These are phyloP conservation scores for Hyppa rectilinea DNA, from an alignment of 2,888 invertebrate genomes.

Conservation along the genomic window DNA sequence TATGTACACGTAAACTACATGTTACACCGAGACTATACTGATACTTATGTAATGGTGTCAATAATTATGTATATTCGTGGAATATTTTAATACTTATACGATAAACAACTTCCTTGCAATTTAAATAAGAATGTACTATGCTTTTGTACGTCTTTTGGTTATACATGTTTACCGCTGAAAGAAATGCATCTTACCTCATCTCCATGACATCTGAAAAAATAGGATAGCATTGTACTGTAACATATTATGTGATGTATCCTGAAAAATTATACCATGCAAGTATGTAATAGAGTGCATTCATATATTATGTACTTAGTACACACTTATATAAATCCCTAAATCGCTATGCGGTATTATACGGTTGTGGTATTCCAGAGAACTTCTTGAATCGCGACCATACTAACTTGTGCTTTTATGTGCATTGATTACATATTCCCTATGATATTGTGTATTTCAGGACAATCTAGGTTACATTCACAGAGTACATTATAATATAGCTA, in stretches of 20 bases:
- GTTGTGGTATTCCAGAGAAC: background rate
- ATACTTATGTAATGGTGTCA: conserved; percentile 15
- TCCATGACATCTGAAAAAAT: conserved; percentile 16
- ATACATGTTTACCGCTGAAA: background rate
- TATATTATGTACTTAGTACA: conserved; percentile 6
- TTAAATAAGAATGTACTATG: background rate
- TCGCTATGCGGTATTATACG: background rate
- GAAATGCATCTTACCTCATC: background rate
- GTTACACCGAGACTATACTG: background rate
- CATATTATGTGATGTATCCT: background rate
- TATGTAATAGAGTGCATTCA: conserved; percentile 1
- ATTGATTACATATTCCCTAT: conserved; percentile 3
- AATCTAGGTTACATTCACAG: conserved; percentile 10
- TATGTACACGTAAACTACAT: conserved; percentile 11
- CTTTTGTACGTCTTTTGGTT: background rate
- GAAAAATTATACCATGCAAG: background rate
- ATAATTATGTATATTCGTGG: conserved; percentile 6
- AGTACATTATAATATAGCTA: no score
- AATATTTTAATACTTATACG: conserved; percentile 5
- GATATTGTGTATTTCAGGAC: background rate
- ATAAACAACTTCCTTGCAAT: background rate
- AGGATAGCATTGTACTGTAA: conserved; percentile 11
- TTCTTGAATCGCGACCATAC: background rate
- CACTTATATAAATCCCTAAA: background rate
- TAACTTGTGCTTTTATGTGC: no score